These are phyloP conservation scores for Cyclophora albipunctata DNA, from an alignment of 2,888 invertebrate species.

Conservation along the genomic window DNA sequence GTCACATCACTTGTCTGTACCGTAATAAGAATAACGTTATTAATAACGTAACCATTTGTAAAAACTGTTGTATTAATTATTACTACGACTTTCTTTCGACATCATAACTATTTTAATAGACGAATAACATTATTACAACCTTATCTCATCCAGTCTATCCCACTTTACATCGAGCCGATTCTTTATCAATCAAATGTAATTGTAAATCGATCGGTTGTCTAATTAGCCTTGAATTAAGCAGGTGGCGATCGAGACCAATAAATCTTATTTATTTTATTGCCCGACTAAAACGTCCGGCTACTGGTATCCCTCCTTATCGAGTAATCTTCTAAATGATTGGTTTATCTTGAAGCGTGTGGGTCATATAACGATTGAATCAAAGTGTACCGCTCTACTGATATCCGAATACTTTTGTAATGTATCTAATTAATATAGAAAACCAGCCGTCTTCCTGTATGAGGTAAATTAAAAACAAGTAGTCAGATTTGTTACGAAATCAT, in stretches of 20 bases:
- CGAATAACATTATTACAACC: too few relatives aligned
- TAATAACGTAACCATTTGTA: too few relatives aligned
- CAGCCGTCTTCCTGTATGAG: conserved; percentile 41
- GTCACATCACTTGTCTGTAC: too few relatives aligned
- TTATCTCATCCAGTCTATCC: too few relatives aligned
- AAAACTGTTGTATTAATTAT: too few relatives aligned
- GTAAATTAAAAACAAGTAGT: conserved; percentile 34
- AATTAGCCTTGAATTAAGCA: conserved; percentile 16
- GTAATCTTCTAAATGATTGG: conserved; percentile 21
- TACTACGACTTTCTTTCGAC: too few relatives aligned
- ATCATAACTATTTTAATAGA: too few relatives aligned
- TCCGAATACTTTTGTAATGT: conserved; percentile 31
- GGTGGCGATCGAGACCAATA: conserved; percentile 15
- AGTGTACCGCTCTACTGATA: conserved; percentile 23
- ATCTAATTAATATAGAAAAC: conserved; percentile 47
- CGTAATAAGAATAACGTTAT: too few relatives aligned
- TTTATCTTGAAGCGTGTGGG: conserved; percentile 18
- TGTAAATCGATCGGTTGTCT: neutral
- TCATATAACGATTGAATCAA: conserved; percentile 23
- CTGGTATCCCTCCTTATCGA: conserved; percentile 17
- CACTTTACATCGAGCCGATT: too few relatives aligned
- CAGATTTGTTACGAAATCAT: conserved; percentile 38
- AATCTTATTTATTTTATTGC: conserved; percentile 21
- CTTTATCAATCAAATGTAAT: too few relatives aligned
- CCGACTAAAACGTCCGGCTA: conserved; percentile 23